Evolutionary conservation across 2,797 vertebrate species (phyloP).

Genomic region (Babyrousa celebensis): DNA sequence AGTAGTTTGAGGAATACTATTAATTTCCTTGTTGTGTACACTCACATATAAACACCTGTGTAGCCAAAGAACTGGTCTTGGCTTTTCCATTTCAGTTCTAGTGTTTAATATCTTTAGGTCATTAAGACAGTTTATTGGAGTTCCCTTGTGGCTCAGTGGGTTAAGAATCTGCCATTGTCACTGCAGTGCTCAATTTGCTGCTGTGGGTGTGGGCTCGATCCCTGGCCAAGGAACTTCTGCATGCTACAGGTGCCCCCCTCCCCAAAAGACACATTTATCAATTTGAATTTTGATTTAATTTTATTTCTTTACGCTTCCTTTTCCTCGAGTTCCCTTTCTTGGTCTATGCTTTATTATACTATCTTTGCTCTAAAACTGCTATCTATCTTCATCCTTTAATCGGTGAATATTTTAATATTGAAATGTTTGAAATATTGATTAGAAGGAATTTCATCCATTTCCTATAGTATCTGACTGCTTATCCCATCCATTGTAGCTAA

Average conservation of each 20-base stretch:
- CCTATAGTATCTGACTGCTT: not conserved
- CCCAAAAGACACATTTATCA: not conserved
- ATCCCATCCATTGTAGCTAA: not conserved
- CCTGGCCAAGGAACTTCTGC: no score
- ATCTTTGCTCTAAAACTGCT: not conserved
- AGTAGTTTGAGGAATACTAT: not conserved
- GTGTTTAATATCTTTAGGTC: not conserved
- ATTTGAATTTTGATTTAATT: not conserved
- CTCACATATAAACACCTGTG: not conserved
- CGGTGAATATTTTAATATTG: not conserved
- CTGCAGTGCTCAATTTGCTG: no score
- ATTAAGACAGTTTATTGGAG: not conserved
- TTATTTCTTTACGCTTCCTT: not conserved
- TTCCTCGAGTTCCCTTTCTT: not conserved
- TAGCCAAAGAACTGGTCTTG: not conserved
- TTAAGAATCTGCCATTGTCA: no score
- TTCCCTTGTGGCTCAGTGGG: no score
- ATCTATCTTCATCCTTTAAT: not conserved
- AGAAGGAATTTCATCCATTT: not conserved
- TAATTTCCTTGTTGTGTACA: not conserved
- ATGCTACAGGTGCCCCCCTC: no score
- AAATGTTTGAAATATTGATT: slow-evolving; percentile 29
- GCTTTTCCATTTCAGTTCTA: not conserved
- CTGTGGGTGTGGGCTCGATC: no score
- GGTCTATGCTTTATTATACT: not conserved